Conservation (phyloP, 2,888 invertebrate genomes). For the Dendrolimus pini region DNA sequence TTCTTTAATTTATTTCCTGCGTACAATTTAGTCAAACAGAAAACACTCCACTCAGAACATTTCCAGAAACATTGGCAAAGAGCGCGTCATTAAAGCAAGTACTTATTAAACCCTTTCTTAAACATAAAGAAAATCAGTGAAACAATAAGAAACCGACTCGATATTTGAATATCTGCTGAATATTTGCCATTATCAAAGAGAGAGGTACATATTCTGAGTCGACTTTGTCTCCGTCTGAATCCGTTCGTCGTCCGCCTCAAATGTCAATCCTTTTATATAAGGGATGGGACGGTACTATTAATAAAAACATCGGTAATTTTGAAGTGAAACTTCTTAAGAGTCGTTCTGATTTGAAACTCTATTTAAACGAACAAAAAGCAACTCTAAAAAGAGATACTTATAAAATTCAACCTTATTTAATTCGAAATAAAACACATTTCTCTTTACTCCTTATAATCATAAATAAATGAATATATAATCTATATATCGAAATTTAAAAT, state of each 20-base stretch:
- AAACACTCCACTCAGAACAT: no score
- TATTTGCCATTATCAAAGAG: conserved; percentile 54
- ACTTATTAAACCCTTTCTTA: conserved; percentile 4
- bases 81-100: not conserved
- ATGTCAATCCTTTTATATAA: conserved; percentile 72
- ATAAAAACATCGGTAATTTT: not conserved
- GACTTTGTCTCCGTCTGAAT: conserved; percentile 68
- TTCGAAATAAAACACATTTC: no score
- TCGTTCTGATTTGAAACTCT: no score
- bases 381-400: no score
- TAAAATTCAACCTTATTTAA: no score
- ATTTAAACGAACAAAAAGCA: no score
- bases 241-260: conserved; percentile 59
- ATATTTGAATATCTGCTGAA: conserved; percentile 50
- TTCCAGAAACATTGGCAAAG: not conserved
- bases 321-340: no score
- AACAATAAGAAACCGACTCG: conserved; percentile 14
- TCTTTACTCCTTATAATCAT: no score
- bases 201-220: conserved; percentile 36
- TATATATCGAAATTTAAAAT: no score
- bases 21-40: no score
- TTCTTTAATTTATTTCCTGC: no score
- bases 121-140: conserved; percentile 3
- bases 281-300: conserved; percentile 19
- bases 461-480: no score